Base-by-base conservation (phyloP, 2,888 invertebrate genomes). In the Eupithecia abbreviata region DNA sequence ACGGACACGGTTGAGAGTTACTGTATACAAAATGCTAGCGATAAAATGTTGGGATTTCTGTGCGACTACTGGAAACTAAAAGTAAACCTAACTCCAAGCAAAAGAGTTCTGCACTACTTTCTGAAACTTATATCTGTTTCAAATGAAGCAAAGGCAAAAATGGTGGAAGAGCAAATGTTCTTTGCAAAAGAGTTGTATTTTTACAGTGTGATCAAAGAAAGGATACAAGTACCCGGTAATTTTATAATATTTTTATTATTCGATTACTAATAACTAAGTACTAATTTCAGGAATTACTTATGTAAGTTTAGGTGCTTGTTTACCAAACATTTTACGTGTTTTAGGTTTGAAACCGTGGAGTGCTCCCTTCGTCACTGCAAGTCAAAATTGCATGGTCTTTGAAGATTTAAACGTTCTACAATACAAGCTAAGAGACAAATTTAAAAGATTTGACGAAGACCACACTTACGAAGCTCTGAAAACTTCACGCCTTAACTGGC, bases 391-490 rank as follows among this genome's bases (percentile, higher is more conserved):
- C 41, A 85, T 95, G 77, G 90, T 95, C 0, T 93, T 94, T 77
- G 92, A 95, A 88, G 94, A 95, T 83, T 86, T 95, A 77, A 89
- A 88, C 76, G 85, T 85, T 9, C 77, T 85, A 18, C 83, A 90
- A n/a, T 95, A 91, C 74, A 89, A 85, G 80, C 79, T 89, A 62
- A 85, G 87, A 49, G 85, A 92, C 80, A 93, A 91, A 86, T 89
- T 92, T 70, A 81, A 88, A 43, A 87, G 90, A 72, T 94, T 96
- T 70, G 95, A 96, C 78, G 85, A 91, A 72, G 86, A 90, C 2
- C 96, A 96, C 80, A 95, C 93, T 13, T 83, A 92, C 49, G 88
- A 91, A 82, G 95, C 95, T 51, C 85, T 96, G 71, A 87, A 89
- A 75, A 90, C 94, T 3, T 82, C n/a, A n/a, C n/a, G n/a, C n/a